Evolutionary conservation across 2,113 vertebrate genomes (phyloP), one percentile per base, ranked within the genome.

Genomic region (Cynopterus brachyotis): DNA sequence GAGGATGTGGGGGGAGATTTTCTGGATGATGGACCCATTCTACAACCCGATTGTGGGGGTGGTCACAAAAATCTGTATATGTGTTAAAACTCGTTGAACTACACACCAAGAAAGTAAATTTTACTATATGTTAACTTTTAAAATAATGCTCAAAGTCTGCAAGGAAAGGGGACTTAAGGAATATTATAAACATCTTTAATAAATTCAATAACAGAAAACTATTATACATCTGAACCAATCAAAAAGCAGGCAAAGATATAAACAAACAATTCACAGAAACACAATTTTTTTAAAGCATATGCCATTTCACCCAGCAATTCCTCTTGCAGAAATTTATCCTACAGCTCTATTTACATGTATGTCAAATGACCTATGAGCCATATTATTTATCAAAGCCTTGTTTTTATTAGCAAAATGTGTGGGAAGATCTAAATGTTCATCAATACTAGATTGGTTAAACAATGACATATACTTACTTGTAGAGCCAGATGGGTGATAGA

Each of bases 121-220:
- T 86, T 66, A 85, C 17, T 78, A 9, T 24, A 30, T 3, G 20
- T 66, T 85, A 75, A 95, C 28, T 69, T 90, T 82, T 64, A 20
- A 84, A 95, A 95, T 45, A 78, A 69, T 50, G 11, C 9, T 86
- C 55, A 86, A 94, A 91, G 15, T 93, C 59, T 96, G 50, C 37
- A 92, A 47, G 59, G 13, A 84, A 96, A 89, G 22, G 1, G 0
- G 42, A 73, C 22, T 12, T 32, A 88, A 9, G 24, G 9, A 80
- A 59, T 70, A 40, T 30, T 64, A 83, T 59, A 94, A 78, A 85
- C 16, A 84, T 50, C 28, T 81, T n/a, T 30, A 82, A 67, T 40
- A 53, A 80, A 78, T 47, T 73, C 24, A 76, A 67, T 59, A 85
- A 81, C 28, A 70, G n/a, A 91, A 92, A 60, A 95, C 19, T 45